Conservation (phyloP, 2,113 vertebrate genomes). For the Dipodomys stephensi region DNA sequence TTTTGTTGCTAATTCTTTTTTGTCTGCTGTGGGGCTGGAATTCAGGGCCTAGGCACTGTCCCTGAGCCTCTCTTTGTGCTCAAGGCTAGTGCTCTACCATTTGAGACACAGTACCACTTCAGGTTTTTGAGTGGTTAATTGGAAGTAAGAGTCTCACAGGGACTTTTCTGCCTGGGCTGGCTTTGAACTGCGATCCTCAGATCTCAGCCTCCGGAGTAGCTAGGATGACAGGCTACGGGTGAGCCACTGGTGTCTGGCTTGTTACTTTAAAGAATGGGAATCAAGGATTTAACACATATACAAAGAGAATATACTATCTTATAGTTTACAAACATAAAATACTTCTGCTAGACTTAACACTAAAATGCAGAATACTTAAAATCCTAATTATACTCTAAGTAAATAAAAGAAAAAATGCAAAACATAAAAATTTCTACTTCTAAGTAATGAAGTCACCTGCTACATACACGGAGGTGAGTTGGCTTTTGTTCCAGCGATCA, state of each 20-base stretch:
- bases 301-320: neutral
- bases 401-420: neutral
- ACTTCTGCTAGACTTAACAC: neutral
- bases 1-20: neutral
- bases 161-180: too few species aligned
- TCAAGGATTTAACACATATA: neutral
- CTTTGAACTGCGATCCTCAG: too few species aligned
- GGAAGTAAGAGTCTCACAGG: too few species aligned
- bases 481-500: neutral
- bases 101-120: too few species aligned
- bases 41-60: too few species aligned
- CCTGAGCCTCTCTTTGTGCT: too few species aligned
- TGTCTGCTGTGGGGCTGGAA: too few species aligned
- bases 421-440: neutral
- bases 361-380: neutral
- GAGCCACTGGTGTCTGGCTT: too few species aligned
- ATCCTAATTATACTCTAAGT: neutral
- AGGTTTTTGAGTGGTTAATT: too few species aligned
- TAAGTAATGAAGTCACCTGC: neutral
- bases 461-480: neutral
- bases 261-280: neutral
- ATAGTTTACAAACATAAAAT: constrained; percentile 3
- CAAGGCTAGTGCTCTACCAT: too few species aligned
- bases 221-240: too few species aligned
- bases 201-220: too few species aligned